Evolutionary conservation across 2,797 vertebrate genomes (phyloP).

Genomic region (Amphiprion clarkii): DNA sequence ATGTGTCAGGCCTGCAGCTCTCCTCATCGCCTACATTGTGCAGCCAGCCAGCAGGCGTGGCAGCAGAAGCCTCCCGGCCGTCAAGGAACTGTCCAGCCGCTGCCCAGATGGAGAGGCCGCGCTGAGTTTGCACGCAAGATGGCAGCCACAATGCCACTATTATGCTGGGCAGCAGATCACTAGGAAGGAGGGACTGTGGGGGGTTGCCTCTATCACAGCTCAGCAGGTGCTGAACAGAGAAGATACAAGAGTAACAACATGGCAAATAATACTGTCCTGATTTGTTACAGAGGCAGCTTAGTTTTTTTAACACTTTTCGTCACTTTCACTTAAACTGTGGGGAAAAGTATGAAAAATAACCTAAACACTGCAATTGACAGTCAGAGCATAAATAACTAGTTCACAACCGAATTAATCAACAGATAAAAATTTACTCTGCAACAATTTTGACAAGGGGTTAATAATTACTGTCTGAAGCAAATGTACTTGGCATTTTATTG

Average conservation of each 20-base stretch:
- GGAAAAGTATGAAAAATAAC: background rate
- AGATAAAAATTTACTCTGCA: background rate
- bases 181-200: constrained; percentile 15
- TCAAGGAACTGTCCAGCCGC: constrained; percentile 70
- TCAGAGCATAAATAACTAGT: background rate
- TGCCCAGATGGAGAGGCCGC: constrained; percentile 72
- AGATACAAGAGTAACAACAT: background rate
- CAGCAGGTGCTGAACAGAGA: constrained; percentile 36
- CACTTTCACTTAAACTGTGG: background rate
- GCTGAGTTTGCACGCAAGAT: constrained; percentile 59
- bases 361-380: background rate
- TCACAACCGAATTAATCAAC: background rate
- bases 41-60: constrained; percentile 59
- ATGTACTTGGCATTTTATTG: background rate
- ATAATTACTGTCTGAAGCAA: background rate
- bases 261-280: background rate
- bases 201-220: constrained; percentile 21
- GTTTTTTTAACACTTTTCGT: background rate
- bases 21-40: constrained; percentile 57
- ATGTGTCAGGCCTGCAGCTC: constrained; percentile 51
- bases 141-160: constrained; percentile 70
- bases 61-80: constrained; percentile 35
- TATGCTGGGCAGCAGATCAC: constrained; percentile 60
- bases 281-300: background rate
- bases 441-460: background rate